phyloP scores from a whole-genome alignment of 2,797 vertebrate species.

The Urophycis tenuis region DNA sequence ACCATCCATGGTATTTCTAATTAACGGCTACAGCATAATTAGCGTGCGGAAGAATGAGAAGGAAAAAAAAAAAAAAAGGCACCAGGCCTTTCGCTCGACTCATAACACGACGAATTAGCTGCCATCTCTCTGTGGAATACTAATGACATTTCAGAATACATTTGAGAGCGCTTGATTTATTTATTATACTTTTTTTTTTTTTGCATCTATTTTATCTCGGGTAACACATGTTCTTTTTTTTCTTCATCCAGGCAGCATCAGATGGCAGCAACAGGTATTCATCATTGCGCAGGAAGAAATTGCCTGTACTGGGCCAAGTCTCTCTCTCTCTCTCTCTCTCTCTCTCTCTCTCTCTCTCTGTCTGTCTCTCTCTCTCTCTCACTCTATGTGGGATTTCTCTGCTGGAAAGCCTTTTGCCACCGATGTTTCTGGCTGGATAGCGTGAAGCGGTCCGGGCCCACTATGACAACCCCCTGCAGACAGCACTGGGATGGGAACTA shows the following conservation, averaged over 20 bases:
- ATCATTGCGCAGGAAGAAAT: slow-evolving; percentile 3
- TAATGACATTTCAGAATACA: slow-evolving; percentile 51
- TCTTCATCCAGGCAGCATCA: background rate
- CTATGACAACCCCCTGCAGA: slow-evolving; percentile 50
- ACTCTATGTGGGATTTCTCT: background rate
- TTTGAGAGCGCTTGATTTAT: slow-evolving; percentile 23
- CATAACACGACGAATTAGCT: slow-evolving; percentile 50
- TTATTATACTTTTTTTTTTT: slow-evolving; percentile 23
- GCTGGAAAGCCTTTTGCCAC: background rate
- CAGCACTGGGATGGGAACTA: slow-evolving; percentile 65
- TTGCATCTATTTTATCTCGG: slow-evolving; percentile 1
- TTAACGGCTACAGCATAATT: slow-evolving; percentile 58
- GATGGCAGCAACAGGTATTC: slow-evolving; percentile 19
- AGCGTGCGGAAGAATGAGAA: slow-evolving; percentile 39
- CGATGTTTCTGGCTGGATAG: slow-evolving; percentile 15
- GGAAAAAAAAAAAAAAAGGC: slow-evolving; percentile 11
- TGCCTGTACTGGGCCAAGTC: background rate
- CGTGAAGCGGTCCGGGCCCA: slow-evolving; percentile 34
- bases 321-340: background rate
- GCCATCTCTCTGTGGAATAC: slow-evolving; percentile 19
- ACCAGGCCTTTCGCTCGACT: slow-evolving; percentile 48
- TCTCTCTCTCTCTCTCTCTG: background rate
- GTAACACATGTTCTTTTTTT: slow-evolving; percentile 6
- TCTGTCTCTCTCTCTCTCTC: background rate
- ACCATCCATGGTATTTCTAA: slow-evolving; percentile 52